These are phyloP conservation scores for Meandrusa payeni DNA, from an alignment of 2,888 invertebrate species.

Conservation along the genomic window DNA sequence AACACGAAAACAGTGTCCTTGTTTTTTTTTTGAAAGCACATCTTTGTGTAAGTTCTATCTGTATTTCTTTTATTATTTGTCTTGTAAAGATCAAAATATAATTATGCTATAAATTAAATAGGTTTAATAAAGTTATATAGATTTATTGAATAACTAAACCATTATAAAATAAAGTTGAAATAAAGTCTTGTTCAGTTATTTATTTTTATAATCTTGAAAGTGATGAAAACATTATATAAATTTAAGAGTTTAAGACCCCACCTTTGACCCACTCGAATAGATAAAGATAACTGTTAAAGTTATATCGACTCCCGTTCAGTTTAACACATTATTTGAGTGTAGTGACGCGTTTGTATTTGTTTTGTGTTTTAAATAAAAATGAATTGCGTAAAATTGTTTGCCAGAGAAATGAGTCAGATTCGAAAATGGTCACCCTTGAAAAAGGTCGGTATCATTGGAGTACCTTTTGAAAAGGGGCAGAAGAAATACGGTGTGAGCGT, in stretches of 20 bases:
- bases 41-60: background rate
- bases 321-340: constrained; percentile 3
- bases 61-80: too few species aligned
- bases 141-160: background rate
- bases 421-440: constrained; percentile 53
- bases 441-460: constrained; percentile 88
- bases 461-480: constrained; percentile 90
- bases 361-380: constrained; percentile 38
- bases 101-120: too few species aligned
- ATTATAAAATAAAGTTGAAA: background rate
- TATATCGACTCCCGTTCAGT: constrained; percentile 8
- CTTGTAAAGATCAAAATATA: too few species aligned
- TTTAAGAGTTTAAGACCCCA: background rate
- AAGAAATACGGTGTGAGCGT: constrained; percentile 85
- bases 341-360: background rate
- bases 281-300: constrained; percentile 12
- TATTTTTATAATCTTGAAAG: background rate
- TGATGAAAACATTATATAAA: constrained; percentile 7
- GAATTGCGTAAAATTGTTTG: constrained; percentile 56
- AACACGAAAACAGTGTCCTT: background rate
- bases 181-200: background rate
- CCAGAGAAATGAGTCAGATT: constrained; percentile 55
- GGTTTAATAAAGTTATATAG: too few species aligned
- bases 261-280: constrained; percentile 16
- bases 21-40: background rate